Percentiles rank a stretch among this genome's conserved stretches.
These are phyloP conservation scores for Lamellibrachia satsuma DNA, from an alignment of 2,888 invertebrate species.

Conservation along the genomic window DNA sequence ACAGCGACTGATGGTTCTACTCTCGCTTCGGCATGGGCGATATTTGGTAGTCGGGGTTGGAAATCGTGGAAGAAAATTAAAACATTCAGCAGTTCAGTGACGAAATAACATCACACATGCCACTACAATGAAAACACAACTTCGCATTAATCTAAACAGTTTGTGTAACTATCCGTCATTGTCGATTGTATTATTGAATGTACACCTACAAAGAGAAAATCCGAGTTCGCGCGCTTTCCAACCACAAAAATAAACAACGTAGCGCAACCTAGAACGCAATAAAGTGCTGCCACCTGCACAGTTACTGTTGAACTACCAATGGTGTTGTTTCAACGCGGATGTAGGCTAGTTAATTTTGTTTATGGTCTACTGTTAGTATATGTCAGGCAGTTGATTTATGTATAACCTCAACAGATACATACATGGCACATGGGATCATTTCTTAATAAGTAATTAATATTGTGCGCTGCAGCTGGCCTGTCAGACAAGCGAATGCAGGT, in stretches of 20 bases:
- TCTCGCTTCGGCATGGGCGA: neutral
- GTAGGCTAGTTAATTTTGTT: too few species aligned
- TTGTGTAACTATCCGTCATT: neutral
- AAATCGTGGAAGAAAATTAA: too few species aligned
- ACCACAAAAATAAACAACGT: neutral
- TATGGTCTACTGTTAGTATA: too few species aligned
- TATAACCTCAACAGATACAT: too few species aligned
- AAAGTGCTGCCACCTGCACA: neutral
- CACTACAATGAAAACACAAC: conserved; percentile 2
- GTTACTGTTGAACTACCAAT: too few species aligned
- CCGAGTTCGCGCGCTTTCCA: conserved; percentile 10
- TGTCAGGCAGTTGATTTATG: too few species aligned
- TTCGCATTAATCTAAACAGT: neutral
- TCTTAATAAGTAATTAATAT: too few species aligned
- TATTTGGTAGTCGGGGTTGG: neutral
- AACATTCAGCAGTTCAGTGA: neutral
- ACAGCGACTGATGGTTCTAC: neutral
- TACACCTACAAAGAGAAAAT: neutral
- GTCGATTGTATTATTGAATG: neutral
- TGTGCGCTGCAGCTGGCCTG: too few species aligned
- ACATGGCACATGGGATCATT: too few species aligned
- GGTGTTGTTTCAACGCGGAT: too few species aligned
- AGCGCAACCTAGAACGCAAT: neutral
- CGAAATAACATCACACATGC: neutral
- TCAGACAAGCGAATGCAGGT: too few species aligned